Base-by-base conservation (phyloP, 2,888 invertebrate genomes). In the Steromphala cineraria region DNA sequence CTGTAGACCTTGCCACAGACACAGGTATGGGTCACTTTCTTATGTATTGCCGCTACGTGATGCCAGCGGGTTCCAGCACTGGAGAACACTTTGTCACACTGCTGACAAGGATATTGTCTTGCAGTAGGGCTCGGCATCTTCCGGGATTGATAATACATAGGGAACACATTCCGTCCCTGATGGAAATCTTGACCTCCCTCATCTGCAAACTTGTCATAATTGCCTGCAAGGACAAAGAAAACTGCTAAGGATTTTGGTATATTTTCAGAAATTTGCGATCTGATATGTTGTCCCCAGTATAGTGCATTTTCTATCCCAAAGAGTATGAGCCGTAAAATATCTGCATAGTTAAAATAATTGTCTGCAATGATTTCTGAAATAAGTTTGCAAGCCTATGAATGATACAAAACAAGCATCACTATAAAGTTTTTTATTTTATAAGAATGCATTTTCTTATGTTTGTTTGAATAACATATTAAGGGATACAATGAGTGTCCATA, bases 181-280 rank as follows among this genome's bases (percentile, higher is more conserved):
- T 21, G 21, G 24, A 24, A 46, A 46, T 24, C 15, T 28, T 62
- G 62, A 62, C 28, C 46, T 46, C 46, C 46, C 13, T 46, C 1
- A 46, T 46, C 46, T 10, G 71, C 28, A 40, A n/a, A 36, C n/a
- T 17, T 71, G 71, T 19, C 71, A 71, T 71, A 71, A 71, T 36
- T 36, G 28, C 71, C 40, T 71, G 71, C 28, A 71, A 71, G 71
- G 71, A 71, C 71, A 71, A 71, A 71, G 71, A 71, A 62, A 71
- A 71, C 71, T 71, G 8, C 15, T 71, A 13, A 46, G 46, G 46
- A 10, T 46, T 46, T 46, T 46, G 7, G 46, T 46, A 46, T 10
- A 46, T 46, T 10, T 46, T 46, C 10, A 46, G 46, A 46, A 46
- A 8, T 46, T 46, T 13, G 1, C 13, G 4, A 46, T 46, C 13